Evolutionary conservation across 1,140 invertebrate species (phyloP).

Genomic region (Drosophila repletoides): DNA sequence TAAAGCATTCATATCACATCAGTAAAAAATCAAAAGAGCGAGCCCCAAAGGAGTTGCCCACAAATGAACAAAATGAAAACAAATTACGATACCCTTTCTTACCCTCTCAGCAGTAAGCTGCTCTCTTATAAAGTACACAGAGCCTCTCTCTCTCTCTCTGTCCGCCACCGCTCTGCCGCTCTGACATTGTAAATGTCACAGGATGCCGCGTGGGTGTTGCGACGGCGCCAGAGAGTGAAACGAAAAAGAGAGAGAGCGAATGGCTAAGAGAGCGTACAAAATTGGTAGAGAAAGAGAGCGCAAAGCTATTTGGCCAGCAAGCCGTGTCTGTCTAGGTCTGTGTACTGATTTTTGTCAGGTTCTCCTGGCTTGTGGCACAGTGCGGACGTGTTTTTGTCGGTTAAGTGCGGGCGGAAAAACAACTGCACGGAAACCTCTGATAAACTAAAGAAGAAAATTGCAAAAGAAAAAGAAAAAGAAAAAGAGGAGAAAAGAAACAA

Average conservation of each 20-base stretch:
- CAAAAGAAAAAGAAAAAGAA: slow-evolving; percentile 22
- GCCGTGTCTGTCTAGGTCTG: slow-evolving; percentile 38
- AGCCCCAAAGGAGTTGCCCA: slow-evolving; percentile 54
- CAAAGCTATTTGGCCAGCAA: slow-evolving; percentile 2
- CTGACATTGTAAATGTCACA: slow-evolving; percentile 74
- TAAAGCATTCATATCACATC: slow-evolving; percentile 29
- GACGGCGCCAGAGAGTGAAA: slow-evolving; percentile 49
- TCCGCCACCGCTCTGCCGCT: slow-evolving; percentile 23
- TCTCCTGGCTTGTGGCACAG: slow-evolving; percentile 72
- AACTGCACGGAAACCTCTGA: slow-evolving; percentile 53
- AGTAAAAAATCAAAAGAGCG: slow-evolving; percentile 62
- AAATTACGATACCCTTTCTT: slow-evolving; percentile 40
- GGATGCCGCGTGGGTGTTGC: slow-evolving; percentile 31
- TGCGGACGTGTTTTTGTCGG: slow-evolving; percentile 76
- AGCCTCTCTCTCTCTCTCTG: neutral
- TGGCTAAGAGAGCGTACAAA: slow-evolving; percentile 3
- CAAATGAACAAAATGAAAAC: slow-evolving; percentile 50
- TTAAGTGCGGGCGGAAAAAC: slow-evolving; percentile 24
- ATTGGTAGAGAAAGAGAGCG: neutral
- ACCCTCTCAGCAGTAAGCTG: neutral
- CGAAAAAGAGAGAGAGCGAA: slow-evolving; percentile 11
- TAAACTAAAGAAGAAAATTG: slow-evolving; percentile 12
- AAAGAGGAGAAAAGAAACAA: neutral
- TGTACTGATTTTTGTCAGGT: slow-evolving; percentile 77
- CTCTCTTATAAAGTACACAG: too few species aligned